phyloP scores from a whole-genome alignment of 2,797 vertebrate species.

The Coilia nasus region DNA sequence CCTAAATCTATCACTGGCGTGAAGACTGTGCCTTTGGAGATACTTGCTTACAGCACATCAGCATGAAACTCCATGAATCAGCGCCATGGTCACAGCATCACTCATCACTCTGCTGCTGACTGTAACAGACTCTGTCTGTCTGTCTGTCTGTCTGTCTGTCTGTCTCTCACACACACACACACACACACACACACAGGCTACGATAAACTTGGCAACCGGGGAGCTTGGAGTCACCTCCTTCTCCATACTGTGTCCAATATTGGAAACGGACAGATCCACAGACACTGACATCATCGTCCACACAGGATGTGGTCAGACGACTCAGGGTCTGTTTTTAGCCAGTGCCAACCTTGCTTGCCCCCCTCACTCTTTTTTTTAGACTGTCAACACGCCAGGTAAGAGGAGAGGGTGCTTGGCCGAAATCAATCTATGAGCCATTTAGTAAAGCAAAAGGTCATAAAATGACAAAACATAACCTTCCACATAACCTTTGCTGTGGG shows the following conservation, averaged over 20 bases:
- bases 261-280: neutral
- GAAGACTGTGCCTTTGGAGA: neutral
- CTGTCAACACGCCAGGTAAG: neutral
- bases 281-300: neutral
- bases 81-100: neutral
- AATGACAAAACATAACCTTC: neutral
- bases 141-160: no score
- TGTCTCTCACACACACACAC: no score
- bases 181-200: neutral
- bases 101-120: neutral
- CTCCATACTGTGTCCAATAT: neutral
- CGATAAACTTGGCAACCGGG: neutral
- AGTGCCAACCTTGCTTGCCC: neutral
- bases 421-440: neutral
- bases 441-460: neutral
- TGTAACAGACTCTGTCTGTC: neutral
- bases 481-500: neutral
- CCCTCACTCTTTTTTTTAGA: neutral
- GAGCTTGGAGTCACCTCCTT: neutral
- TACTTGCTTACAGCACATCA: neutral
- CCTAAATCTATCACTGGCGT: slow-evolving; percentile 7
- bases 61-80: neutral
- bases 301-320: neutral
- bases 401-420: neutral
- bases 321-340: neutral